These are phyloP conservation scores for Melopsittacus undulatus DNA, from an alignment of 2,797 vertebrate genomes.

Conservation along the genomic window DNA sequence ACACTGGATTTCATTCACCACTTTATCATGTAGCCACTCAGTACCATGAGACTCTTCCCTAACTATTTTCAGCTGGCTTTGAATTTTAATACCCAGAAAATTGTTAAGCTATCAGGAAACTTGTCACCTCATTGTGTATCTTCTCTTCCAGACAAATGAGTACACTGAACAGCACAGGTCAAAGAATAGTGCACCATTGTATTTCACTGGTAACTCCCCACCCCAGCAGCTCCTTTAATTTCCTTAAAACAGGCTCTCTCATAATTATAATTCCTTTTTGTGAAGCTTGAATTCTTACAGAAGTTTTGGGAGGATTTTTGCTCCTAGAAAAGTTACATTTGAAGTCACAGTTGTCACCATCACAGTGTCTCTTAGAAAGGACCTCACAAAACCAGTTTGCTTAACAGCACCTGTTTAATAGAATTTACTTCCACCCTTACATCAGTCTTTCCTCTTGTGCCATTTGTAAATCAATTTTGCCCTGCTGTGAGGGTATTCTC, in stretches of 20 bases:
- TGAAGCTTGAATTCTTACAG: not conserved
- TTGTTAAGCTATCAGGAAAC: not conserved
- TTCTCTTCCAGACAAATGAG: not conserved
- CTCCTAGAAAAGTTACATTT: not conserved
- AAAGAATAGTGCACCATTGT: not conserved
- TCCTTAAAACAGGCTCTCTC: not conserved
- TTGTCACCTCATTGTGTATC: not conserved
- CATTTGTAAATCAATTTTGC: not conserved
- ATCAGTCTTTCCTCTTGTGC: not conserved
- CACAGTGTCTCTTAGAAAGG: not conserved
- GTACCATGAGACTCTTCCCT: not conserved
- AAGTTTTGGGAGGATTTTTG: not conserved
- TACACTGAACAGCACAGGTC: not conserved
- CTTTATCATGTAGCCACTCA: conserved; percentile 33
- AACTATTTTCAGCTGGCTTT: conserved; percentile 18
- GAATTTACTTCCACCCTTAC: not conserved
- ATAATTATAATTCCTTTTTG: not conserved
- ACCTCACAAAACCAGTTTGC: not conserved
- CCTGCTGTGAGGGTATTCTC: not conserved
- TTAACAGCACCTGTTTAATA: not conserved
- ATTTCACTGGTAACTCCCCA: not conserved
- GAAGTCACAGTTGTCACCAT: not conserved
- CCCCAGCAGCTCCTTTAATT: not conserved
- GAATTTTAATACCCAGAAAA: conserved; percentile 35
- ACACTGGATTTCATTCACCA: not conserved